These are phyloP conservation scores for Acronicta alni DNA, from an alignment of 2,888 invertebrate genomes.

Conservation along the genomic window DNA sequence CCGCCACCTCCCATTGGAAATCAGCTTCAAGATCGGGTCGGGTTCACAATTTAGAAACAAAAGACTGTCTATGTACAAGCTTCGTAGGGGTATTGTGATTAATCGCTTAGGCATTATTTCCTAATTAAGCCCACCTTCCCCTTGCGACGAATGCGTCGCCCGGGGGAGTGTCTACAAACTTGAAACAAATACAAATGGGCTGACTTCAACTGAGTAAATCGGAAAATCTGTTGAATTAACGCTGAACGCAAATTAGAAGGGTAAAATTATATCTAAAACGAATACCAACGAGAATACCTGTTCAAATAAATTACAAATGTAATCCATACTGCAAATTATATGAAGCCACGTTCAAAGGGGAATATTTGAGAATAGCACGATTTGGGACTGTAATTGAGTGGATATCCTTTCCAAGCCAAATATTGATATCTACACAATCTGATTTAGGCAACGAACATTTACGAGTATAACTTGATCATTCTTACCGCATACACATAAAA, in stretches of 20 bases:
- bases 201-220: slow-evolving; percentile 73
- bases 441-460: slow-evolving; percentile 30
- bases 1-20: slow-evolving; percentile 78
- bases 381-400: slow-evolving; percentile 25
- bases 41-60: slow-evolving; percentile 68
- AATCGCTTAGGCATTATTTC: slow-evolving; percentile 87
- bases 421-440: slow-evolving; percentile 29
- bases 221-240: slow-evolving; percentile 81
- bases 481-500: slow-evolving; percentile 57
- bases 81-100: slow-evolving; percentile 81
- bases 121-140: slow-evolving; percentile 87
- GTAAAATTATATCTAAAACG: slow-evolving; percentile 59
- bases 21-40: slow-evolving; percentile 72
- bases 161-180: slow-evolving; percentile 75
- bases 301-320: slow-evolving; percentile 50
- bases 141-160: slow-evolving; percentile 73
- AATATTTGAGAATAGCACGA: slow-evolving; percentile 13
- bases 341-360: slow-evolving; percentile 14
- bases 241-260: slow-evolving; percentile 74
- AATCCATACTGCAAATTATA: slow-evolving; percentile 50
- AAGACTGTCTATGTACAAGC: slow-evolving; percentile 61
- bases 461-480: slow-evolving; percentile 41
- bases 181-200: slow-evolving; percentile 78
- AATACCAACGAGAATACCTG: slow-evolving; percentile 43
- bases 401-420: slow-evolving; percentile 13